phyloP scores from a whole-genome alignment of 2,888 invertebrate species.

The Ctena decussata region DNA sequence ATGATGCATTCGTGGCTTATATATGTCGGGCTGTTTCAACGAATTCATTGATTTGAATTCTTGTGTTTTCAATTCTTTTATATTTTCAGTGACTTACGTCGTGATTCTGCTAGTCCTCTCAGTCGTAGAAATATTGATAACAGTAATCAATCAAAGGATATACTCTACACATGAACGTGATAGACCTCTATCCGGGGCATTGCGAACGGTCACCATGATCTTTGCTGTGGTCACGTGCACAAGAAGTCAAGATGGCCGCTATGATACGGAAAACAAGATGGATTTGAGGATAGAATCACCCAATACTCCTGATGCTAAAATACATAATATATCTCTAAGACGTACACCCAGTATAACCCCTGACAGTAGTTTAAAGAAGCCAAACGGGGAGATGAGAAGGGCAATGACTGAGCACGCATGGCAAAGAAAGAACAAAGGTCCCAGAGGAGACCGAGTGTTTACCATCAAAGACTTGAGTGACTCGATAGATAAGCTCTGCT shows the following conservation, averaged over 20 bases:
- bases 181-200: conserved; percentile 8
- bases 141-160: conserved; percentile 37
- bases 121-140: conserved; percentile 41
- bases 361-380: not conserved
- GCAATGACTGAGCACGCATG: not conserved
- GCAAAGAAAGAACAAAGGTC: not conserved
- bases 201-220: not conserved
- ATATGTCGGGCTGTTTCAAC: no score
- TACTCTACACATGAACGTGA: conserved; percentile 42
- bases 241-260: not conserved
- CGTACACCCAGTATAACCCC: not conserved
- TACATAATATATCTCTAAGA: not conserved
- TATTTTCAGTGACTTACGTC: conserved; percentile 48
- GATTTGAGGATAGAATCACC: not conserved
- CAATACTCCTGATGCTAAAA: not conserved
- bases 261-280: not conserved
- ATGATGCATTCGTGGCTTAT: no score
- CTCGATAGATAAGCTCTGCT: conserved; percentile 49
- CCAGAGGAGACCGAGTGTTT: conserved; percentile 29
- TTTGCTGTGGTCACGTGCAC: not conserved
- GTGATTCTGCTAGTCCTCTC: conserved; percentile 35
- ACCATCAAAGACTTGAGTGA: conserved; percentile 41
- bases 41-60: no score
- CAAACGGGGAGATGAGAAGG: not conserved
- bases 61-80: no score